Percentiles rank a stretch among this genome's conserved stretches.
Evolutionary conservation across 92 coral and sea anemone genomes (phyloP).

Genomic region (Porites cylindrica): DNA sequence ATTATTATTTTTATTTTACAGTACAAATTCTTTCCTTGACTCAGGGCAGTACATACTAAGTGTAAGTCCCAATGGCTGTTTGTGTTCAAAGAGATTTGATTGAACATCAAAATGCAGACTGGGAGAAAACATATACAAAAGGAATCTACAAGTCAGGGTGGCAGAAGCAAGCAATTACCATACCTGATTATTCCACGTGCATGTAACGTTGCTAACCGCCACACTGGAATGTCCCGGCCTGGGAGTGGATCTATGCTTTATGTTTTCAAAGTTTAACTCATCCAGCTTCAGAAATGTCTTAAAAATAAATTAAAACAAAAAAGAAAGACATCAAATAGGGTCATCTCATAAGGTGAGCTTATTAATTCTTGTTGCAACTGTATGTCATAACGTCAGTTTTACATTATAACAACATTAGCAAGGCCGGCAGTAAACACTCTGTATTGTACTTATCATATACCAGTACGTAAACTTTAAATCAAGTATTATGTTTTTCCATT

Average conservation of each 20-base stretch:
- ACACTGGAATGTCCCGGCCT: conserved; percentile 58
- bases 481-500: too few species aligned
- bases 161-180: not conserved
- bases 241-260: conserved; percentile 38
- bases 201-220: conserved; percentile 39
- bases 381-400: too few species aligned
- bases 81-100: too few species aligned
- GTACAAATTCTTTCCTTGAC: too few species aligned
- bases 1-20: too few species aligned
- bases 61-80: too few species aligned
- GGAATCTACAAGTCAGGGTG: not conserved
- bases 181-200: conserved; percentile 75
- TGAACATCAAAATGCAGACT: not conserved
- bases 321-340: not conserved
- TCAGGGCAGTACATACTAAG: too few species aligned
- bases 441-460: too few species aligned
- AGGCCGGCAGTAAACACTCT: too few species aligned
- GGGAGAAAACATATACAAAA: not conserved
- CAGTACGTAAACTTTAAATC: too few species aligned
- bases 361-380: too few species aligned
- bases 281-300: conserved; percentile 81
- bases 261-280: conserved; percentile 64
- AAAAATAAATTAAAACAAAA: not conserved
- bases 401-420: too few species aligned
- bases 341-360: not conserved